Evolutionary conservation across 2,888 invertebrate genomes (phyloP), one percentile per base, ranked within the genome.

Genomic region (Luperina testacea): DNA sequence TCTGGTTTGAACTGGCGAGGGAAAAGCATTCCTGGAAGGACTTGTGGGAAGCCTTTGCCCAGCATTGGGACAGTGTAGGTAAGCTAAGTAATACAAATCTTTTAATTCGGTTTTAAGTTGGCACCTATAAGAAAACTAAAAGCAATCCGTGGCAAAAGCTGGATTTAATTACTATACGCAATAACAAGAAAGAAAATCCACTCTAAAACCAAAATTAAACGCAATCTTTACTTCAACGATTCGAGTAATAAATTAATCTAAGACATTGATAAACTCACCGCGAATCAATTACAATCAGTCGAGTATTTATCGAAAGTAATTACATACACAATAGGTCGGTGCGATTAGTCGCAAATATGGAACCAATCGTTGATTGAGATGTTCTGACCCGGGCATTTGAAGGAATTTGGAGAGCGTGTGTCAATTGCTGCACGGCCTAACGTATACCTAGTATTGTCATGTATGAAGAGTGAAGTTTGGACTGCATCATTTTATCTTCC

Each of bases 311-410:
- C 17, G 48, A 59, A 38, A 38, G 38, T 38, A n/a, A 79, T 79
- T 72, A 59, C 51, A 53, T 59, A 59, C 11, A 53, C 20, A 75
- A 83, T 63, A 17, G 57, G 20, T 75, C 42, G 68, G 0, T 27
- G 73, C 27, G 71, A 75, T 74, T 79, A 80, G 27, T 72, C 24
- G 61, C 64, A 57, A 75, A 45, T 75, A 51, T 64, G 48, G 1
- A 71, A 63, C 51, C 48, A 63, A 68, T 83, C 24, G 53, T 69
- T 61, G 65, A 51, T 76, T 48, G 3, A 80, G 24, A 67, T 51
- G 51, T 27, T 15, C 6, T 63, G 27, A 48, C 38, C 5, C 27
- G n/a, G 38, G 1, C 27, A 51, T 70, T 63, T 65, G 51, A 70
- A 75, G 67, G 51, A 59, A 51, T 80, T 72, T 71, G 1, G 8